Evolutionary conservation across 2,113 vertebrate genomes (phyloP), one percentile per base, ranked within the genome.

Genomic region (Pedetes capensis): DNA sequence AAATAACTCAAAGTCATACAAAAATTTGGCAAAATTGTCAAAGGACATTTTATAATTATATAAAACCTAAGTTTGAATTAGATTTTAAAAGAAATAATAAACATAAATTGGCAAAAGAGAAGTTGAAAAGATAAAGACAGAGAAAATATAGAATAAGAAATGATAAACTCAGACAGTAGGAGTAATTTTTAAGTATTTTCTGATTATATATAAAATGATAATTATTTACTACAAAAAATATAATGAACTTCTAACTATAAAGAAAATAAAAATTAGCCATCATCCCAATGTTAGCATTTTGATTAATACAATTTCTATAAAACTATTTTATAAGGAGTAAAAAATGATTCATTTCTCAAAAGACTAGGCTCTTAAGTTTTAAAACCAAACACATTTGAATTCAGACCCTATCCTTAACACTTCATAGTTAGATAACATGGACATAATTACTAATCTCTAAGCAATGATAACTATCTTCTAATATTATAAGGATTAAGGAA

Each of bases 31-130:
- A 32, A 95, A 57, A 69, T 76, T 25, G 22, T 88, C 9, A 47
- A 74, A 42, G 78, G 53, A 69, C 68, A 68, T 74, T 74, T 59
- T 68, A 9, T 18, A 85, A 74, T 57, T 55, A 34, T n/a, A 2
- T 69, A 68, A 74, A 59, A 6, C 13, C 11, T 18, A 63, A 18
- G 68, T 92, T 92, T 92, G 42, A 89, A 61, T 92, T 91, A 47
- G 47, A 75, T 66, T 85, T 92, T 80, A 47, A 89, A 89, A 93
- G 32, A 89, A 96, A 66, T 81, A 51, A 81, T 75, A 85, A 85
- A 85, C 14, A 78, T 3, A 11, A 18, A 63, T 27, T 91, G 13
- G 14, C n/a, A 81, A 64, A 39, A 51, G 29, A 89, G 18, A 88
- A 78, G 2, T 72, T 4, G 72, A 61, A 55, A 69, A 42, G 12